Evolutionary conservation across 1,140 invertebrate species (phyloP).

Genomic region (Coenobita brevimanus): DNA sequence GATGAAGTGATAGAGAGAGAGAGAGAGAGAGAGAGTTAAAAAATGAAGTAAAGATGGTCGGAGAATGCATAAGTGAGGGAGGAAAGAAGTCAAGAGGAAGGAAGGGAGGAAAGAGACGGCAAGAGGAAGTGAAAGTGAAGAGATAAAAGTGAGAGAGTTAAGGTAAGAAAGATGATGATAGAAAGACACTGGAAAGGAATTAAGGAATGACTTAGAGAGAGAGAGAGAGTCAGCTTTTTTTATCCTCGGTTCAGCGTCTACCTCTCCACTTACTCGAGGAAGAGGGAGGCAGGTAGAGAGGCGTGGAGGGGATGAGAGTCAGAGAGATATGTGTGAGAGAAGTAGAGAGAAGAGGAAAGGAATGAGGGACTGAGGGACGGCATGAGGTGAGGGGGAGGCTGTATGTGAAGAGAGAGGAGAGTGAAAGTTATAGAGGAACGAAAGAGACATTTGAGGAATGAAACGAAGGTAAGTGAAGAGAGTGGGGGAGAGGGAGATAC

Average conservation of each 20-base stretch:
- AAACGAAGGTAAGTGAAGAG: not conserved
- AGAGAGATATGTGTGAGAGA: no score
- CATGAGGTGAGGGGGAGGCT: no score
- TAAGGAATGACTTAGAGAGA: not conserved
- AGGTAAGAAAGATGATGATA: not conserved
- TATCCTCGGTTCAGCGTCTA: no score
- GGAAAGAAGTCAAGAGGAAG: not conserved
- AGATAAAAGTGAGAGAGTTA: not conserved
- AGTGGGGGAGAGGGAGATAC: constrained; percentile 4
- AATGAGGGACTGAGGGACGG: not conserved
- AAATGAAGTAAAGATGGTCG: not conserved
- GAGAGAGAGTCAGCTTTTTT: not conserved
- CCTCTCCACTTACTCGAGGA: no score
- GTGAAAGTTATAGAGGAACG: not conserved
- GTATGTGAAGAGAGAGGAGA: no score
- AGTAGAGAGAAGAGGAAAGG: constrained; percentile 1
- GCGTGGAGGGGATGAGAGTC: no score
- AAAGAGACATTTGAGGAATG: not conserved
- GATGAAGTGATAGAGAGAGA: constrained; percentile 2
- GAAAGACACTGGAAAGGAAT: not conserved
- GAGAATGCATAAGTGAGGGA: not conserved
- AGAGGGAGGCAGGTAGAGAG: not conserved
- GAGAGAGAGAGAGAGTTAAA: not conserved
- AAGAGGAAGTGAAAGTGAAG: not conserved
- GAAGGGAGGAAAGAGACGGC: not conserved